Base-by-base conservation (phyloP, 2,797 vertebrate species). In the Prunella strophiata region DNA sequence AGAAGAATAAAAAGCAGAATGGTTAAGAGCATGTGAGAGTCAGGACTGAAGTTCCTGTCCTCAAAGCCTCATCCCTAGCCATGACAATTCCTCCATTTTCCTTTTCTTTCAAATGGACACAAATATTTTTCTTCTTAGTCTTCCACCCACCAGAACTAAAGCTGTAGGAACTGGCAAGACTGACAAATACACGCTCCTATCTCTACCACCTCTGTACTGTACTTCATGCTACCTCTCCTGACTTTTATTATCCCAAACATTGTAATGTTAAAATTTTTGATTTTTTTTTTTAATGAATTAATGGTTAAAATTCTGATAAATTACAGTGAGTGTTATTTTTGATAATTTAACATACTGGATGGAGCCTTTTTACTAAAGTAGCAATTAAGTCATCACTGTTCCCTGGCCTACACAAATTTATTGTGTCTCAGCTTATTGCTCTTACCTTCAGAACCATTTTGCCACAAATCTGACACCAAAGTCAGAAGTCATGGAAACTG, bases 361-460 rank as follows among this genome's bases (percentile, higher is more conserved):
- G 77, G 77, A 96, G 93, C 55, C 83, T 97, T 98, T 97, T 96
- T 92, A 95, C 78, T 86, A 94, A 97, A 77, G 91, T 93, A 93
- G 92, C 91, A 98, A 98, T 98, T 97, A 98, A 98, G 85, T 94
- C 90, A 94, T 98, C 97, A 96, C 73, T 34, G 70, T 82, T 94
- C 42, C 87, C 83, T 96, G 96, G n/a, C 88, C 91, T 96, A 78
- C 93, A 95, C 81, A 96, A 97, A 96, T 96, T 96, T 94, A 97
- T 95, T 86, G 57, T 95, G 77, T 74, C 85, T 96, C 83, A 63
- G 96, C 97, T 96, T 96, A 96, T 94, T 96, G 94, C 77, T 94
- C 54, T 52, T 91, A 94, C 48, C 62, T 96, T 95, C 94, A 94
- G 82, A 96, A 95, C 45, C 16, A 54, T 96, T 97, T 97, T 88